Evolutionary conservation across 2,113 vertebrate genomes (phyloP).

Genomic region (Megaceryle torquata): DNA sequence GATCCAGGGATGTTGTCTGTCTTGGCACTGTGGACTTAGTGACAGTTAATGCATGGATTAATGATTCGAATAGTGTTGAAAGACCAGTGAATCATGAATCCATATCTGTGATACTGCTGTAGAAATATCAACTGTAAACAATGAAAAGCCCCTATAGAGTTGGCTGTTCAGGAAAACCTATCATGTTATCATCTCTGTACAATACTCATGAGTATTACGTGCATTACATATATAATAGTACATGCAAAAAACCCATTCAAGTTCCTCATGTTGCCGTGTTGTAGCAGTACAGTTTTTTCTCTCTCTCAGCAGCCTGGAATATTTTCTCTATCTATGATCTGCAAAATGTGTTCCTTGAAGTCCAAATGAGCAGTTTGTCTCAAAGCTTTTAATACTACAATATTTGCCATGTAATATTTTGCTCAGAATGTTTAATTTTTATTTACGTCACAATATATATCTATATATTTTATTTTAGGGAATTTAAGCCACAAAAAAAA

Average conservation of each 20-base stretch:
- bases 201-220: rapidly evolving
- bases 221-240: neutral
- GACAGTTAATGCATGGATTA: neutral
- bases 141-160: neutral
- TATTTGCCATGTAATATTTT: neutral
- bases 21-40: neutral
- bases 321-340: neutral
- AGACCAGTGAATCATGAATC: neutral
- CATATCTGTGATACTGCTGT: neutral
- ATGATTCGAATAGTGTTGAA: neutral
- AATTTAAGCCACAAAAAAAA: neutral
- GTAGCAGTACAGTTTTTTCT: neutral
- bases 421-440: neutral
- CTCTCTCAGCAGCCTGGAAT: neutral
- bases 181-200: neutral
- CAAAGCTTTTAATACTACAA: neutral
- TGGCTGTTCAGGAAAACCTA: neutral
- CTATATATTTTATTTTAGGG: neutral
- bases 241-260: neutral
- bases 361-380: neutral
- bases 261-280: neutral
- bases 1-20: neutral
- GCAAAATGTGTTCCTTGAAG: neutral
- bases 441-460: too few species aligned
- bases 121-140: neutral